Percentiles rank a stretch among this genome's conserved stretches.
Evolutionary conservation across 1,140 invertebrate genomes (phyloP).

Genomic region (Linepithema humile): DNA sequence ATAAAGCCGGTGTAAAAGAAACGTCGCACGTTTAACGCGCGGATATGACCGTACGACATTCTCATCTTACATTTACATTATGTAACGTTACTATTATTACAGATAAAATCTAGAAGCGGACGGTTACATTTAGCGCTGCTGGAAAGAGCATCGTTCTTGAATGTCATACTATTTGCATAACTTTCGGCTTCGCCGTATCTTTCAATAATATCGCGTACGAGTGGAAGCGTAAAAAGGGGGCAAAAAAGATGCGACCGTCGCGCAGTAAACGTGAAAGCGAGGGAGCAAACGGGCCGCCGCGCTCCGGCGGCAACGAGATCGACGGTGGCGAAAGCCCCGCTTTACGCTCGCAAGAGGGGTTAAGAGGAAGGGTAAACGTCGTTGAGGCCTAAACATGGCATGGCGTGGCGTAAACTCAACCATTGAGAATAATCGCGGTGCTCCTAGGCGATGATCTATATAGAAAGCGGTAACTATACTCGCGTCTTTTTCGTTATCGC

Average conservation of each 20-base stretch:
- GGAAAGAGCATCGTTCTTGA: neutral
- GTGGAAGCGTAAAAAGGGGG: neutral
- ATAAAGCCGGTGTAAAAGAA: constrained; percentile 14
- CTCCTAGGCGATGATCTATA: constrained; percentile 71
- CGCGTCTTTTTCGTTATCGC: constrained; percentile 57
- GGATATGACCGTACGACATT: neutral
- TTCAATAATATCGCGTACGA: constrained; percentile 28
- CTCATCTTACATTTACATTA: constrained; percentile 20
- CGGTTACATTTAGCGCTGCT: neutral
- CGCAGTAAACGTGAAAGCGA: constrained; percentile 35
- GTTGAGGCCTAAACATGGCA: constrained; percentile 22
- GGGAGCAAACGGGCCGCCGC: neutral
- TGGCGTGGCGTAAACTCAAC: constrained; percentile 39
- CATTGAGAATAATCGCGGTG: constrained; percentile 64
- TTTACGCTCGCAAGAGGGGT: constrained; percentile 10
- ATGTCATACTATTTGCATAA: constrained; percentile 11
- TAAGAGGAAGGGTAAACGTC: constrained; percentile 49
- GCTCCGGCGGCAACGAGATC: constrained; percentile 27
- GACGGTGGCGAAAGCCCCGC: constrained; percentile 11
- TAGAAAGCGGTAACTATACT: constrained; percentile 70
- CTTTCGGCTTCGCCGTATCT: constrained; percentile 11
- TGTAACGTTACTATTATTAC: neutral
- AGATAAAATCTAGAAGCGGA: neutral
- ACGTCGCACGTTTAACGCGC: constrained; percentile 24
- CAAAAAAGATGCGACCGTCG: neutral